Evolutionary conservation across 2,888 invertebrate species (phyloP), one percentile per base, ranked within the genome.

Genomic region (Chymomyza caudatula): DNA sequence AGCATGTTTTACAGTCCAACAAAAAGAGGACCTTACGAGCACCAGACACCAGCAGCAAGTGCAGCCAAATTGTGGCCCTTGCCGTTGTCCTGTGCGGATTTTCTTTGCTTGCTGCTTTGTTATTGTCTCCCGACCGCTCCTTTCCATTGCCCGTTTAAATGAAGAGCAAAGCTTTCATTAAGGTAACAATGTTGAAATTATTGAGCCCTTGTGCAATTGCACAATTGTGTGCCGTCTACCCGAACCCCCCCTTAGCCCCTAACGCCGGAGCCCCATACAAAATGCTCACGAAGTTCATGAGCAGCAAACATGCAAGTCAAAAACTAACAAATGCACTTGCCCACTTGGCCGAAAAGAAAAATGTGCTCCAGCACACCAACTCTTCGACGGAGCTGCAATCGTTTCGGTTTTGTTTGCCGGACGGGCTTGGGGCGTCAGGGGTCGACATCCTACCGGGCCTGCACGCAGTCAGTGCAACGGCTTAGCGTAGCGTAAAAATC

Each of bases 121-220:
- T 62, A 6, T 56, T 55, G 52, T 52, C 29, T 60, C 17, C 55
- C 8, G 29, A 2, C 29, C 29, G 11, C 19, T 62, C 58, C 52
- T 59, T 43, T 69, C 55, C 63, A 61, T 44, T 43, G 13, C 25
- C 29, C 71, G 17, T 51, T 71, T 88, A 87, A 88, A 83, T 86
- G 86, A 85, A 83, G 87, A 88, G 88, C 83, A 88, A 86, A 86
- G 86, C 88, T 87, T 88, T 88, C 88, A 87, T 88, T 88, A 88
- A 78, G 80, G 80, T 76, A 85, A 88, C 88, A 88, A 88, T 86
- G 88, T 88, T 86, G 74, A 86, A 88, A 88, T 88, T 88, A 88
- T 87, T 88, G 83, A 80, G 79, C 78, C 25, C 56, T 8, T 56
- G 53, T 53, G 47, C 47, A 15, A 47, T 47, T 47, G 47, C 19